Percentiles rank a stretch among this genome's conserved stretches.
Evolutionary conservation across 1,140 invertebrate genomes (phyloP).

Genomic region (Cryptotermes secundus): DNA sequence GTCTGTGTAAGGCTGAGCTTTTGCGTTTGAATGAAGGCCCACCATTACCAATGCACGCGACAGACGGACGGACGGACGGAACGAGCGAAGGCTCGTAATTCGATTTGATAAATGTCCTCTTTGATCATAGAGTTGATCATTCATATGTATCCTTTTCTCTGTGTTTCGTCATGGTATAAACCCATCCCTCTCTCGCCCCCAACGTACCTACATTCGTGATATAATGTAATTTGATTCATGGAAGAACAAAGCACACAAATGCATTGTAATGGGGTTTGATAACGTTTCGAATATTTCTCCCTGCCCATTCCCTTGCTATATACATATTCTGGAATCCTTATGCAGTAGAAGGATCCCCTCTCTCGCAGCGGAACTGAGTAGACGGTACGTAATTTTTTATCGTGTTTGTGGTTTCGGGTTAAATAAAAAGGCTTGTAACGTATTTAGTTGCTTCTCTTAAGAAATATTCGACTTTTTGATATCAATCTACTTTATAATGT

Average conservation of each 20-base stretch:
- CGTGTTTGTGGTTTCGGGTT: not conserved
- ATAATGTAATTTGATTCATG: constrained; percentile 18
- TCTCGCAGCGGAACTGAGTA: not conserved
- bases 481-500: not conserved
- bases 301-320: not conserved
- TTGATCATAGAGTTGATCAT: constrained; percentile 13
- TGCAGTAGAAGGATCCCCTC: not conserved
- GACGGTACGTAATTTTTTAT: not conserved
- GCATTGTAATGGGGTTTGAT: constrained; percentile 16
- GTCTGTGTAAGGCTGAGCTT: not conserved
- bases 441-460: not conserved
- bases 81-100: constrained; percentile 6
- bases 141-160: constrained; percentile 19
- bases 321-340: not conserved
- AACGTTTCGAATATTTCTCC: constrained; percentile 5
- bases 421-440: not conserved
- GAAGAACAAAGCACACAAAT: constrained; percentile 11
- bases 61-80: not conserved
- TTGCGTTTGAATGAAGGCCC: not conserved
- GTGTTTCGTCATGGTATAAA: not conserved
- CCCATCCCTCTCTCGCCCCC: not conserved
- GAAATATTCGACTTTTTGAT: not conserved
- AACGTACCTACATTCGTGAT: not conserved
- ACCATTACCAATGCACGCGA: not conserved
- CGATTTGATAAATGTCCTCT: constrained; percentile 14